Conservation (phyloP, 2,113 vertebrate species). For the Melanocharis versteri region DNA sequence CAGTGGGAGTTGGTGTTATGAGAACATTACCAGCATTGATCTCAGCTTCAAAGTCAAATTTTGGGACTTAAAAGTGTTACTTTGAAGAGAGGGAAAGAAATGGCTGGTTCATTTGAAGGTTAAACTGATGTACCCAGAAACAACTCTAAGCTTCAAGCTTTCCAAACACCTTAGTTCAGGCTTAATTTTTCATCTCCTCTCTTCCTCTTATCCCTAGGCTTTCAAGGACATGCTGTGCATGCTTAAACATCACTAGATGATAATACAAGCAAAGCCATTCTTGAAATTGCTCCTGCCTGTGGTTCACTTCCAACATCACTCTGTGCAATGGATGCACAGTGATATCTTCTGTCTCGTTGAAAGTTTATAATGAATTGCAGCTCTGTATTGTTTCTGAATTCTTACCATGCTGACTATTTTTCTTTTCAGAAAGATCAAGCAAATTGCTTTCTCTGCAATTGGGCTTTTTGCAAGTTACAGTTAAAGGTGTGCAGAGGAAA, state of each 20-base stretch:
- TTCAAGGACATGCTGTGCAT: slow-evolving; percentile 25
- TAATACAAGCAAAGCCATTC: slow-evolving; percentile 31
- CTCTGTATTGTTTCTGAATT: not conserved
- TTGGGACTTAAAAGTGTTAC: not conserved
- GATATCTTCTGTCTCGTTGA: not conserved
- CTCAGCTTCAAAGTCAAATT: slow-evolving; percentile 62
- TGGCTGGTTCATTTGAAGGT: slow-evolving; percentile 38
- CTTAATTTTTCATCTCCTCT: slow-evolving; percentile 56
- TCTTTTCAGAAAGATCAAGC: not conserved
- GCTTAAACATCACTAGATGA: slow-evolving; percentile 13
- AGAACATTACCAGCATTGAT: slow-evolving; percentile 58
- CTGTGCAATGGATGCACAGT: not conserved
- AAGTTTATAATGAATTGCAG: not conserved
- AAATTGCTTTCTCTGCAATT: not conserved
- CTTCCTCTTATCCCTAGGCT: slow-evolving; percentile 28
- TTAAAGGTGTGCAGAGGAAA: not conserved
- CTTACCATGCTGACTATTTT: not conserved
- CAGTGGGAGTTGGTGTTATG: slow-evolving; percentile 50
- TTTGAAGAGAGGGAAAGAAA: not conserved
- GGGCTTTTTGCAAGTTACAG: not conserved
- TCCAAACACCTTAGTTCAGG: slow-evolving; percentile 24
- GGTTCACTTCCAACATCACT: not conserved
- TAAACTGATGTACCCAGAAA: slow-evolving; percentile 29
- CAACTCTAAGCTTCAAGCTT: slow-evolving; percentile 21
- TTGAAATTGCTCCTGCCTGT: slow-evolving; percentile 6